phyloP scores from a whole-genome alignment of 2,797 vertebrate species.

The Gymnopithys bicolor region DNA sequence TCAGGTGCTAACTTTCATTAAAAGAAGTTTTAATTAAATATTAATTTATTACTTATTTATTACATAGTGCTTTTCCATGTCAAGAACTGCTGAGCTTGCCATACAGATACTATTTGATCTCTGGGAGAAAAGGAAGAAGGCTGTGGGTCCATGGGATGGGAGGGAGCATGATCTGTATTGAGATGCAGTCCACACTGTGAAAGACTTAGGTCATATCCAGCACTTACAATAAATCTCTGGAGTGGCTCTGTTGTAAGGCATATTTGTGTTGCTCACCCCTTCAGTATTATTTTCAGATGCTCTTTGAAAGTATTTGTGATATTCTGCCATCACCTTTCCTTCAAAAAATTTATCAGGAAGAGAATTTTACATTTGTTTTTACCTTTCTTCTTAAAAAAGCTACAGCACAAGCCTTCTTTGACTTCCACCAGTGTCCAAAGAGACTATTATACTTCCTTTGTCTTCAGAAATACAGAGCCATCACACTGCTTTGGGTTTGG shows the following conservation, averaged over 20 bases:
- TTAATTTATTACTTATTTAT: constrained; percentile 67
- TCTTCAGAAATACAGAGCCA: neutral
- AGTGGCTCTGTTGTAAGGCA: neutral
- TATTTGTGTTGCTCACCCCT: neutral
- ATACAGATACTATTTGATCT: constrained; percentile 37
- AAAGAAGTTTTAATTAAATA: constrained; percentile 38
- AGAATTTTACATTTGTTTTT: neutral
- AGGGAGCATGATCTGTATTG: neutral
- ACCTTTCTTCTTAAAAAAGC: neutral
- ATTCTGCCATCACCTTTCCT: neutral
- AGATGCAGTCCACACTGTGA: neutral
- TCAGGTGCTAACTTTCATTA: constrained; percentile 49
- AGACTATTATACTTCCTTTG: rapidly evolving
- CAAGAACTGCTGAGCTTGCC: constrained; percentile 49
- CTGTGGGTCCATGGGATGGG: neutral
- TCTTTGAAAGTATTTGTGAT: neutral
- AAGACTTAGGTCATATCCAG: neutral
- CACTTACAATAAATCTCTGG: neutral
- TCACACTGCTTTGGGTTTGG: rapidly evolving
- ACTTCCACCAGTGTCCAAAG: neutral
- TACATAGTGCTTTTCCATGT: neutral
- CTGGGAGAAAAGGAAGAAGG: neutral
- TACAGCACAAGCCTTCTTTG: neutral
- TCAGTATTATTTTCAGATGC: neutral
- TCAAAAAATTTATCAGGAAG: neutral